phyloP scores from a whole-genome alignment of 30 jellyfish, hydroid and myxozoan genomes.

The Pseudorhiza aurosa region DNA sequence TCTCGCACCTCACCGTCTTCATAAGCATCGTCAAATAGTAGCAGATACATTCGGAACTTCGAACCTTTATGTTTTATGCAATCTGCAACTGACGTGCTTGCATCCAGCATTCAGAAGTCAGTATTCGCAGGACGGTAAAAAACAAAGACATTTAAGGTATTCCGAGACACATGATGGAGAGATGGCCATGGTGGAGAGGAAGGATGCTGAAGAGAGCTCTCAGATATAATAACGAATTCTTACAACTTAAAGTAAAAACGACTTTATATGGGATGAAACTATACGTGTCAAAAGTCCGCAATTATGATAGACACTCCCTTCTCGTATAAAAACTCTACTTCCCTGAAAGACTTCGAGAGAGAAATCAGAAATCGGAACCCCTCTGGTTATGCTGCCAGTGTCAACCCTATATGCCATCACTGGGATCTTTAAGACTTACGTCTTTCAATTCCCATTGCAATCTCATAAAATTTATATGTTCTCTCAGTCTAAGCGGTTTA shows the following conservation, averaged over 20 bases:
- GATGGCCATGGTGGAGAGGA: no score
- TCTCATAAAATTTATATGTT: not conserved
- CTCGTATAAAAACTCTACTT: constrained; percentile 9
- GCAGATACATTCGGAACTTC: no score
- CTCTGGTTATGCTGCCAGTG: not conserved
- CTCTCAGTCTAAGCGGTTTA: not conserved
- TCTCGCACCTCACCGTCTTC: no score
- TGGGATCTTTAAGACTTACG: not conserved
- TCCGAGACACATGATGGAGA: no score
- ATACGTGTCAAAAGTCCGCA: constrained; percentile 14
- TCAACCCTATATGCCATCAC: constrained; percentile 4
- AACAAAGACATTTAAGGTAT: no score
- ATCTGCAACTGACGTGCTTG: no score
- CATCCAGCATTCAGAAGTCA: no score
- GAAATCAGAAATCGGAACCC: constrained; percentile 3
- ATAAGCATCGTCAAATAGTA: no score
- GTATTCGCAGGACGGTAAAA: no score
- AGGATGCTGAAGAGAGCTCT: no score
- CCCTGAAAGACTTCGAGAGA: constrained; percentile 4
- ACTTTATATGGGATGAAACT: constrained; percentile 5
- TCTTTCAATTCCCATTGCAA: not conserved
- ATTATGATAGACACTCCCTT: constrained; percentile 8
- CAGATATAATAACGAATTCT: constrained; percentile 1
- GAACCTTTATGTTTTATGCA: no score
- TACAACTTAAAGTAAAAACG: constrained; percentile 5